Evolutionary conservation across 1,140 invertebrate genomes (phyloP), one percentile per base, ranked within the genome.

Genomic region (Episyrphus balteatus): DNA sequence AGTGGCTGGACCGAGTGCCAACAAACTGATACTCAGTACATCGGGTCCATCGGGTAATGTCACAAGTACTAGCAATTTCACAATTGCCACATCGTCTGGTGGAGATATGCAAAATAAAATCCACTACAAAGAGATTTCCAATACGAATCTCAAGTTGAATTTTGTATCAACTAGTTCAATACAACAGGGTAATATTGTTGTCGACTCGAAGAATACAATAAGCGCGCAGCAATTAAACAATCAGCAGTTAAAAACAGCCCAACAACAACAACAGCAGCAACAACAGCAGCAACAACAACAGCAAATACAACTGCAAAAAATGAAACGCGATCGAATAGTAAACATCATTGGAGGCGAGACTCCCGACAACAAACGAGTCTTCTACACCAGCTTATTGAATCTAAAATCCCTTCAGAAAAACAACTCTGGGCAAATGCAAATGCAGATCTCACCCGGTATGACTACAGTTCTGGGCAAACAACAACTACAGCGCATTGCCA

Each of bases 321-420:
- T 66, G 33, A 66, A 66, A 44, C 54, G 65, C 2, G 65, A 66
- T 36, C 42, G 46, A 19, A 51, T 51, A 36, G 14, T 51, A 8
- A 51, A 51, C 32, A 51, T 51, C n/a, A 51, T 51, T 34, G 50
- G 50, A 19, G 50, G 41, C 41, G 21, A 26, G 36, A n/a, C 3
- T n/a, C n/a, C 46, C 13, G 47, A 50, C 5, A 61, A 66, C 30
- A 66, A 66, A 43, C 57, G 63, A 1, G 63, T 66, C 12, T 49
- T 66, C 14, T 66, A 64, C 48, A 66, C 62, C 3, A 66, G 62
- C 36, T 46, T 66, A 42, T 41, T 66, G 42, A 66, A 66, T 38
- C 57, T 66, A 33, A 63, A 65, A 41, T 63, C 59, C 18, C 19
- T 66, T 48, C 62, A 66, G 32, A 66, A 66, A 51, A 66, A 66